Evolutionary conservation across 1,140 invertebrate species (phyloP).

Genomic region (Mesaphorura yosii): DNA sequence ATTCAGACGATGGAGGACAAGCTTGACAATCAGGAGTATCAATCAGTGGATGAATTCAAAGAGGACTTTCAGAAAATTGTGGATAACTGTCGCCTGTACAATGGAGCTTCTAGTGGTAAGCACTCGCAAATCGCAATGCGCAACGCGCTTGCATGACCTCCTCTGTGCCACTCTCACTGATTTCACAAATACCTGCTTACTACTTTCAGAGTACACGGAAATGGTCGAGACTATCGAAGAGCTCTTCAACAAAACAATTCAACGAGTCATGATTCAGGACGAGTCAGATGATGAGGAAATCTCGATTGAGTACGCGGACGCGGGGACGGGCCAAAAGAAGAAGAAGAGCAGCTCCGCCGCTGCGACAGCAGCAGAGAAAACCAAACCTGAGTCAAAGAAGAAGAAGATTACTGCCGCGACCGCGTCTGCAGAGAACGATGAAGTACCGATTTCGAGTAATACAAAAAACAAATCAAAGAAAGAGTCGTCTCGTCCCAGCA

Average conservation of each 20-base stretch:
- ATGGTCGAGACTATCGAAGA: constrained; percentile 72
- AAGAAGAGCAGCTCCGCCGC: not conserved
- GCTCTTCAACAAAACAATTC: constrained; percentile 62
- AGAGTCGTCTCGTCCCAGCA: no score
- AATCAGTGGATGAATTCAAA: constrained; percentile 64
- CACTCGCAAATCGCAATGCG: no score
- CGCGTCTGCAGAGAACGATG: no score
- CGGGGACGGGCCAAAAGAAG: constrained; percentile 9
- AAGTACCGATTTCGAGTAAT: no score
- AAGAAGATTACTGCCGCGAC: no score
- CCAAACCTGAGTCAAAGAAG: not conserved
- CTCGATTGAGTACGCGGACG: constrained; percentile 32
- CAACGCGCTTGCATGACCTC: no score
- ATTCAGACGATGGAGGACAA: constrained; percentile 76
- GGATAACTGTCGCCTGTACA: constrained; percentile 80
- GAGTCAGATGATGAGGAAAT: constrained; percentile 54
- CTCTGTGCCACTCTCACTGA: not conserved
- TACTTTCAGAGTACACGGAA: constrained; percentile 64
- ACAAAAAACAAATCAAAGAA: no score
- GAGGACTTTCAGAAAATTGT: constrained; percentile 79
- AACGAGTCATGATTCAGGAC: constrained; percentile 65
- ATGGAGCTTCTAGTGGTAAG: constrained; percentile 80
- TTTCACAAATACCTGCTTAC: no score
- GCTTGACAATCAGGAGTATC: constrained; percentile 65
- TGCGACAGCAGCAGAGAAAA: not conserved